A percentile compares a stretch with the other conserved stretches of the same genome.
These are phyloP conservation scores for Phocides pigmalion DNA, from an alignment of 1,140 invertebrate species.

Conservation along the genomic window DNA sequence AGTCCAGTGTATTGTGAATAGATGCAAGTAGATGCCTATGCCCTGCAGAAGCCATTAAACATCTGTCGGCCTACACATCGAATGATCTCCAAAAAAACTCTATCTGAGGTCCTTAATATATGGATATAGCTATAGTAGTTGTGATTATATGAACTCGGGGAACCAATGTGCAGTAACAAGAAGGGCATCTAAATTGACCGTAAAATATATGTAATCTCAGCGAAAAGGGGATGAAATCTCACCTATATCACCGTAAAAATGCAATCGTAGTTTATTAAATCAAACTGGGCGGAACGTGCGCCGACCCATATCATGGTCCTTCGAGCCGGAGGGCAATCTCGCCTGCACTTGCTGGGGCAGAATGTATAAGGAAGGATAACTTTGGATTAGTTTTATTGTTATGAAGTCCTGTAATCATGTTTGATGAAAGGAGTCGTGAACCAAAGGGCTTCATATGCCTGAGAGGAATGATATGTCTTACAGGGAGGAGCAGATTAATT, in stretches of 20 bases:
- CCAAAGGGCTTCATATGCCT: too few relatives aligned
- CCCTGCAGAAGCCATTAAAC: too few relatives aligned
- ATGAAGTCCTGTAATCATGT: background rate
- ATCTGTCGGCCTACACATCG: too few relatives aligned
- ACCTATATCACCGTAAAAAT: constrained; percentile 37
- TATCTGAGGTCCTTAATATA: too few relatives aligned
- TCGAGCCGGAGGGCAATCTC: constrained; percentile 31
- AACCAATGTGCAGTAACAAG: background rate
- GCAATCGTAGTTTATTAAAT: constrained; percentile 52
- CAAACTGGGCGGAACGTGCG: constrained; percentile 50
- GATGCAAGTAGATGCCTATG: too few relatives aligned
- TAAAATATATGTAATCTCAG: constrained; percentile 15
- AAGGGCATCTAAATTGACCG: constrained; percentile 2
- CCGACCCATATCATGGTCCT: constrained; percentile 45
- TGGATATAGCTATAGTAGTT: too few relatives aligned
- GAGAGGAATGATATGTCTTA: too few relatives aligned
- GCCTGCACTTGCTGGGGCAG: background rate
- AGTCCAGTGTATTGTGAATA: too few relatives aligned
- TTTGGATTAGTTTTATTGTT: background rate
- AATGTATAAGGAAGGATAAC: background rate
- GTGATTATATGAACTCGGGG: too few relatives aligned
- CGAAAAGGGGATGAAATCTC: constrained; percentile 22
- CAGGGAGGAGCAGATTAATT: too few relatives aligned
- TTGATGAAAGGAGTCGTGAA: too few relatives aligned
- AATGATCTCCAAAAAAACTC: too few relatives aligned